These are phyloP conservation scores for Ceratina australensis DNA, from an alignment of 1,140 invertebrate genomes.

Conservation along the genomic window DNA sequence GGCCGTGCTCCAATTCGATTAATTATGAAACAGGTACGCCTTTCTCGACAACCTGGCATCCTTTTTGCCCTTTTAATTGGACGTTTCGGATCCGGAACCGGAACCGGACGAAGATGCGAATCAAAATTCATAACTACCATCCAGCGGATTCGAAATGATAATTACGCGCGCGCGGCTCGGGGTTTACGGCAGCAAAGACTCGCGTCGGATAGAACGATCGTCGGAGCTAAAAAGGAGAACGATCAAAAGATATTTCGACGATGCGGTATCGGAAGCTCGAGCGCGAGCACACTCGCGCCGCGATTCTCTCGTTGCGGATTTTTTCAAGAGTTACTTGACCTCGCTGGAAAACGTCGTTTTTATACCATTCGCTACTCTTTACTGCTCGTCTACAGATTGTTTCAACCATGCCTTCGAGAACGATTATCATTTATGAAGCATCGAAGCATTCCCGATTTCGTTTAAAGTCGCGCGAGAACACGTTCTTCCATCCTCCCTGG, in stretches of 20 bases:
- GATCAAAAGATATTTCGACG: slow-evolving; percentile 28
- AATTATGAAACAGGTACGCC: slow-evolving; percentile 63
- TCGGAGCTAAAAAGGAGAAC: slow-evolving; percentile 40
- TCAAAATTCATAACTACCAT: too few species aligned
- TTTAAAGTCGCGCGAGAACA: not conserved
- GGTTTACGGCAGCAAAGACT: not conserved
- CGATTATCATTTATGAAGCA: not conserved
- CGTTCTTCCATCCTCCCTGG: too few species aligned
- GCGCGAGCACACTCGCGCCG: not conserved
- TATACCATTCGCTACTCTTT: not conserved
- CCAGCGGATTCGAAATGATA: not conserved
- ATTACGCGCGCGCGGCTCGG: slow-evolving; percentile 4
- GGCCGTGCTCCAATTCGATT: slow-evolving; percentile 62
- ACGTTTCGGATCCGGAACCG: slow-evolving; percentile 31
- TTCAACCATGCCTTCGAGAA: not conserved
- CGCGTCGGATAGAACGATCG: not conserved
- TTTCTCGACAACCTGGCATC: slow-evolving; percentile 45
- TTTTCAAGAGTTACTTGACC: slow-evolving; percentile 15
- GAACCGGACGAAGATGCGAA: too few species aligned
- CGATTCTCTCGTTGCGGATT: slow-evolving; percentile 9
- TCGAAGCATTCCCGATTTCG: not conserved
- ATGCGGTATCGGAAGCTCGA: not conserved
- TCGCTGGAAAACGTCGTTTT: slow-evolving; percentile 15
- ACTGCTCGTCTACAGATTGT: slow-evolving; percentile 1
- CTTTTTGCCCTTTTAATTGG: slow-evolving; percentile 53